phyloP scores from a whole-genome alignment of 2,113 vertebrate species.

The Bubo blakistoni region DNA sequence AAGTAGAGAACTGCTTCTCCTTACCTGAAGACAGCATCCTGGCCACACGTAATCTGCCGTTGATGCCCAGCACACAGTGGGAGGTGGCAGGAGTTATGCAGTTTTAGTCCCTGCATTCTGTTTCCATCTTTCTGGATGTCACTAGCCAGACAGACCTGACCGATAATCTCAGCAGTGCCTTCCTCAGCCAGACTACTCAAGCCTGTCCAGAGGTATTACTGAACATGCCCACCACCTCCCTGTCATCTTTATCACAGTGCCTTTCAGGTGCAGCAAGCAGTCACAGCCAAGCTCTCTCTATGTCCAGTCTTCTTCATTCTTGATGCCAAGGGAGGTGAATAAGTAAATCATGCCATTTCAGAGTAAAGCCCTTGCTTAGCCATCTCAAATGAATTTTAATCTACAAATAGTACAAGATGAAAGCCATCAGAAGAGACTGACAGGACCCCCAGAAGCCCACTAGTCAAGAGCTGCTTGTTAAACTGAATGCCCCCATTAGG shows the following conservation, averaged over 20 bases:
- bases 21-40: background rate
- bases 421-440: background rate
- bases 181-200: background rate
- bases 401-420: background rate
- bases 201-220: background rate
- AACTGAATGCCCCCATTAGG: background rate
- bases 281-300: background rate
- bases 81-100: background rate
- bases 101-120: background rate
- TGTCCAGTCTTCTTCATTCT: background rate
- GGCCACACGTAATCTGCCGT: background rate
- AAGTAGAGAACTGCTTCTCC: background rate
- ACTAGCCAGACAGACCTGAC: background rate
- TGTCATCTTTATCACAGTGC: background rate
- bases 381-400: background rate
- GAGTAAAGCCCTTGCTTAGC: background rate
- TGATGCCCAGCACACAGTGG: rapidly evolving
- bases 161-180: background rate
- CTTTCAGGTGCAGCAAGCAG: background rate
- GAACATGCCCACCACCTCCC: background rate
- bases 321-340: background rate
- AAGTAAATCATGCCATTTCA: background rate
- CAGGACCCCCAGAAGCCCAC: background rate
- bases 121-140: background rate
- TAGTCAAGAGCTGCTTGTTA: background rate